Base-by-base conservation (phyloP, 2,797 vertebrate species). In the Notolabrus celidotus region DNA sequence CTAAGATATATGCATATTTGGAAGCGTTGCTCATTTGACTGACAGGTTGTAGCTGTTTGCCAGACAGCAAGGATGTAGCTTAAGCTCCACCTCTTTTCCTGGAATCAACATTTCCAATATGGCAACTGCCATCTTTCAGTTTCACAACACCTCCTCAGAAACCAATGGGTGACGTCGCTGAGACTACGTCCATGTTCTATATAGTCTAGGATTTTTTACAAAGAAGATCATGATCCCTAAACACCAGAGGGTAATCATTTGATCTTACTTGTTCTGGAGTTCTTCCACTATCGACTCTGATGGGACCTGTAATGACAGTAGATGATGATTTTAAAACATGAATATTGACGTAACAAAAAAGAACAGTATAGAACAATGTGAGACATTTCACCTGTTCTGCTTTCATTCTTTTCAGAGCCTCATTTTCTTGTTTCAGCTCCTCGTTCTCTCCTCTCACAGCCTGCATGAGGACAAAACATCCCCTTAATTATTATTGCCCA, bases 201-300 rank as follows among this genome's bases (percentile, higher is more conserved):
- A 9, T 34, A 33, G 2, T 36, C 12, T n/a, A n/a, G n/a, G n/a
- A n/a, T n/a, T n/a, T n/a, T n/a, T n/a, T n/a, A n/a, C n/a, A n/a
- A n/a, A n/a, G n/a, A 14, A 11, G 14, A 36, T 4, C 10, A 12
- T 12, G 10, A 36, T 36, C 34, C 34, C 34, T 36, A 36, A 36
- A 31, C 31, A 27, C 27, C 6, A 31, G 10, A 60, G 22, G 9
- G 15, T 17, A 17, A 15, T 17, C 17, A 70, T 19, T 36, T 14
- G 10, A 14, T 53, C 0, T 95, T 95, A 99, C 98, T 91, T 94
- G 92, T 83, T 94, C 83, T 96, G 96, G 36, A 99, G 93, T 67
- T 97, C 96, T 82, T 96, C 96, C 76, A 97, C 87, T 74, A 92
- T 55, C 2, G 92, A 93, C 1, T 95, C 93, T 69, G 96, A 95